Percentiles rank a stretch among this genome's conserved stretches.
Evolutionary conservation across 37 sponge, comb jelly and placozoan genomes (phyloP).

Genomic region (Oopsacas minuta): DNA sequence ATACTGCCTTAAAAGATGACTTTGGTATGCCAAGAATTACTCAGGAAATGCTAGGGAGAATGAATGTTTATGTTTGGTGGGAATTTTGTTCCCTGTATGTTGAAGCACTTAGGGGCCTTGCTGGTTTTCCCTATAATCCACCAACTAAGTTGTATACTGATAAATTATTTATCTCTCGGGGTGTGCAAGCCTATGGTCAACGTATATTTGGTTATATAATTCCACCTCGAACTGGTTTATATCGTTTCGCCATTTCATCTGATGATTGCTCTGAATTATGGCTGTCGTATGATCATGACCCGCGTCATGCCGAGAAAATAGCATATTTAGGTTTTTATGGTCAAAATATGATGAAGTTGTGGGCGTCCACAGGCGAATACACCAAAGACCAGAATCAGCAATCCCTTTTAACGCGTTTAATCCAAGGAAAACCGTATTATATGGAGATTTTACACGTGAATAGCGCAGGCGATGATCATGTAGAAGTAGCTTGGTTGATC

Average conservation of each 20-base stretch:
- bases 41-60: not conserved
- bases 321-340: constrained; percentile 22
- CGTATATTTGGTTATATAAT: constrained; percentile 26
- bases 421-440: constrained; percentile 21
- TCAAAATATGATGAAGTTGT: not conserved
- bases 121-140: not conserved
- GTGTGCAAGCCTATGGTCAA: constrained; percentile 20
- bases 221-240: constrained; percentile 10
- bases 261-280: constrained; percentile 26
- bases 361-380: not conserved
- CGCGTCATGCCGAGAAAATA: constrained; percentile 22
- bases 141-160: constrained; percentile 1
- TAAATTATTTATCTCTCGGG: not conserved
- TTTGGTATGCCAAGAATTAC: not conserved
- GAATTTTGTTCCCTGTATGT: constrained; percentile 12
- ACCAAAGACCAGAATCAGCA: constrained; percentile 7
- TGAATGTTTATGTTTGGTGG: constrained; percentile 18
- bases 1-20: not conserved
- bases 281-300: constrained; percentile 22
- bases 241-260: constrained; percentile 22
- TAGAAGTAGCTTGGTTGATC: constrained; percentile 19
- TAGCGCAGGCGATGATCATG: constrained; percentile 23
- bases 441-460: constrained; percentile 23
- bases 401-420: not conserved
- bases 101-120: constrained; percentile 8